A percentile compares a stretch with the other conserved stretches of the same genome.
These are phyloP conservation scores for Phacellophora camtschatica DNA, from an alignment of 30 jellyfish, hydroid and myxozoan genomes.

Conservation along the genomic window DNA sequence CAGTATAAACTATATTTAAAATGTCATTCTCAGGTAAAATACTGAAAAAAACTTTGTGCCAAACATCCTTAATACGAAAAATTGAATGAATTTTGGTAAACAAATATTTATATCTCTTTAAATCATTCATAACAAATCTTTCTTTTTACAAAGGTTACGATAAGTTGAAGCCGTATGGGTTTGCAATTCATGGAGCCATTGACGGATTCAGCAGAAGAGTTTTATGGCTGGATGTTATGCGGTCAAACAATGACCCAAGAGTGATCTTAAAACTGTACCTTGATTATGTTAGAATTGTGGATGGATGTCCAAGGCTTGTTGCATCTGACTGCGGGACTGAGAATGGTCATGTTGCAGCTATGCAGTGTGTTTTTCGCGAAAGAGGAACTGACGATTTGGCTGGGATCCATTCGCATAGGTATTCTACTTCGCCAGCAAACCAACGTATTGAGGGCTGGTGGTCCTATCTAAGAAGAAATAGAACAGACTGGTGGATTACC, in stretches of 20 bases:
- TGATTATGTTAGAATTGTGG: neutral
- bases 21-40: neutral
- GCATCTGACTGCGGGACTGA: slow-evolving; percentile 23
- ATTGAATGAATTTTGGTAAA: too few relatives aligned
- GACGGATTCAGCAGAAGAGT: slow-evolving; percentile 33
- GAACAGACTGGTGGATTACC: slow-evolving; percentile 36
- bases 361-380: neutral
- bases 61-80: too few relatives aligned
- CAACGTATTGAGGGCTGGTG: slow-evolving; percentile 53
- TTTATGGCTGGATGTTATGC: slow-evolving; percentile 14
- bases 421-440: slow-evolving; percentile 33
- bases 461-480: slow-evolving; percentile 22
- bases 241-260: slow-evolving; percentile 20
- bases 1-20: too few relatives aligned
- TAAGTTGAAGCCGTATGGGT: slow-evolving; percentile 56
- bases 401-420: slow-evolving; percentile 11
- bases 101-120: too few relatives aligned
- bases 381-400: neutral
- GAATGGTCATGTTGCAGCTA: slow-evolving; percentile 20
- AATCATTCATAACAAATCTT: too few relatives aligned
- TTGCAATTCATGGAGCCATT: slow-evolving; percentile 48
- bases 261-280: slow-evolving; percentile 14
- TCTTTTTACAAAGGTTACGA: slow-evolving; percentile 42
- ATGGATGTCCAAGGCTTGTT: slow-evolving; percentile 8
- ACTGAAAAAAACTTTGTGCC: neutral